Percentiles rank a stretch among this genome's conserved stretches.
Evolutionary conservation across 1,140 invertebrate genomes (phyloP).

Genomic region (Drosophila varians): DNA sequence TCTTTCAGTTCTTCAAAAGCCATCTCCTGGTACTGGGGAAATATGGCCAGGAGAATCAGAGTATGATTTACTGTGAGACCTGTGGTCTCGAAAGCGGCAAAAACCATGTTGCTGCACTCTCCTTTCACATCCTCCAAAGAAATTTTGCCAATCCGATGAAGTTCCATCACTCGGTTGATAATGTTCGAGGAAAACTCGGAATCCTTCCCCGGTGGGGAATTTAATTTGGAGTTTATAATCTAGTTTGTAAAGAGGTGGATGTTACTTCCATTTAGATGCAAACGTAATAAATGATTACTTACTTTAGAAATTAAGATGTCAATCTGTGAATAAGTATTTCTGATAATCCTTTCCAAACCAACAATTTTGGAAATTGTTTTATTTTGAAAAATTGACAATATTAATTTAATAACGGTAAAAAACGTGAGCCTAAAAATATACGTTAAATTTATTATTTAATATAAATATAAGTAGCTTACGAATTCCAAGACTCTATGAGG

Average conservation of each 20-base stretch:
- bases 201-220: background rate
- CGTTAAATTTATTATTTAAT: background rate
- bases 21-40: slow-evolving; percentile 84
- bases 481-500: background rate
- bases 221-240: slow-evolving; percentile 3
- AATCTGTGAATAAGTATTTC: background rate
- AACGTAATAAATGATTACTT: background rate
- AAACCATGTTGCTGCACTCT: slow-evolving; percentile 46
- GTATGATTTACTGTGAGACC: slow-evolving; percentile 37
- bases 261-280: background rate
- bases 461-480: background rate
- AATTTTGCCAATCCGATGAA: slow-evolving; percentile 30
- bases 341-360: background rate
- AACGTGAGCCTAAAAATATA: background rate
- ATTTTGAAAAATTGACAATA: background rate
- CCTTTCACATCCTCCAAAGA: slow-evolving; percentile 41
- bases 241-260: too few species aligned
- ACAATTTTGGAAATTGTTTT: background rate
- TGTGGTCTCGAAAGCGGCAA: slow-evolving; percentile 66
- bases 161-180: slow-evolving; percentile 40
- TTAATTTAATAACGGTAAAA: background rate
- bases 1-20: slow-evolving; percentile 86
- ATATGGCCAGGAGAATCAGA: slow-evolving; percentile 60
- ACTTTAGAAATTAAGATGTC: background rate
- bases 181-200: background rate